A percentile compares a stretch with the other conserved stretches of the same genome.
Conservation (phyloP, 2,113 vertebrate genomes). For the Noturus placidus region DNA sequence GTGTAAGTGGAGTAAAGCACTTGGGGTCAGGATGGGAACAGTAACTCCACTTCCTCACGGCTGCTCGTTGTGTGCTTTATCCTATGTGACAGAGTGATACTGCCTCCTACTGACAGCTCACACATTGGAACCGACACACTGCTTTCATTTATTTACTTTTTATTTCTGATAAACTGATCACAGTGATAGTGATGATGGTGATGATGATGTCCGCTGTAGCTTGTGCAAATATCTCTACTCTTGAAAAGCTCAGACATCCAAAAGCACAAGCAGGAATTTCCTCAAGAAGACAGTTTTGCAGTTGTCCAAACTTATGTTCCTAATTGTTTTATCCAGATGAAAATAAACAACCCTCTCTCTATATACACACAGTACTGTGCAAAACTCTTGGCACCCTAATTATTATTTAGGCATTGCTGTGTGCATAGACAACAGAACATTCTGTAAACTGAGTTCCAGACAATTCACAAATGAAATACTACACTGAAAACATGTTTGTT, state of each 20-base stretch:
- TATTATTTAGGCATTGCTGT: not conserved
- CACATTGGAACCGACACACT: not conserved
- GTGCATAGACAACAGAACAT: not conserved
- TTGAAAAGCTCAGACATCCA: not conserved
- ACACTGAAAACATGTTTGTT: not conserved
- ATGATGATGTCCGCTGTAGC: not conserved
- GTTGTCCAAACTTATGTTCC: not conserved
- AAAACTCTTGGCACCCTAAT: not conserved
- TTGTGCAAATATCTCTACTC: not conserved
- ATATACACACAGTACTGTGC: not conserved
- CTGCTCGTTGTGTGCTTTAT: not conserved
- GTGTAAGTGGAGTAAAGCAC: not conserved
- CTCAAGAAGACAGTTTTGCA: not conserved
- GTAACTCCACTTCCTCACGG: not conserved
- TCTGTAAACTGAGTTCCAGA: not conserved
- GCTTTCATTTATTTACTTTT: not conserved
- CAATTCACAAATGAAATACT: not conserved
- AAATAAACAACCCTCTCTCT: not conserved
- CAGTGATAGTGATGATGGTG: not conserved
- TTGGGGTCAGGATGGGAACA: too few species aligned
- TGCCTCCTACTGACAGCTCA: not conserved
- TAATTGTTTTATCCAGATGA: not conserved
- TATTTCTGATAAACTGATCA: not conserved
- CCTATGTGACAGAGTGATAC: not conserved
- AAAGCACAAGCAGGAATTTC: constrained; percentile 26